Evolutionary conservation across 2,797 vertebrate genomes (phyloP).

Genomic region (Chromobotia macracanthus): DNA sequence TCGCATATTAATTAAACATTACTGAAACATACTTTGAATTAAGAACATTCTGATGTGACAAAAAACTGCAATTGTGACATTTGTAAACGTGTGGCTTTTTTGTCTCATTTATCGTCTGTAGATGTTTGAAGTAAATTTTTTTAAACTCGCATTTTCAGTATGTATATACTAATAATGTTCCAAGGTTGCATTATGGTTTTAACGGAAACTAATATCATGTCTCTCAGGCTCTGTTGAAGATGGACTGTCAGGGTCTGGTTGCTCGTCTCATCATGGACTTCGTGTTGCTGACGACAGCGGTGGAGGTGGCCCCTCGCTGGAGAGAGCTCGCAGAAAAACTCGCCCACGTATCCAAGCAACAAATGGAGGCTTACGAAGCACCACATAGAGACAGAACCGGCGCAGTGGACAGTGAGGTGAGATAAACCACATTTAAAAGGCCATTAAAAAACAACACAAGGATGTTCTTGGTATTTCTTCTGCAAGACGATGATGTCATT

Average conservation of each 20-base stretch:
- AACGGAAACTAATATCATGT: neutral
- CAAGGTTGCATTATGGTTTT: neutral
- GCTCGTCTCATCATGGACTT: constrained; percentile 91
- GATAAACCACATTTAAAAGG: neutral
- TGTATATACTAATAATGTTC: no score
- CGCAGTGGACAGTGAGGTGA: constrained; percentile 87
- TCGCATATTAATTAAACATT: neutral
- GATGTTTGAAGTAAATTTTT: neutral
- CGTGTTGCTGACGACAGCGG: constrained; percentile 90
- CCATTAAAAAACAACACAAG: neutral
- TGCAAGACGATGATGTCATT: no score
- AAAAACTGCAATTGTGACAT: no score
- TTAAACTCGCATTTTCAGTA: no score
- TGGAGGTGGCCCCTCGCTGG: constrained; percentile 95
- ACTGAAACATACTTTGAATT: neutral
- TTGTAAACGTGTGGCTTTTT: no score
- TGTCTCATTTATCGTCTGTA: no score
- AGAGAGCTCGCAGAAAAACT: constrained; percentile 93
- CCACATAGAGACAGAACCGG: constrained; percentile 89
- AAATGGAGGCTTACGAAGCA: constrained; percentile 96
- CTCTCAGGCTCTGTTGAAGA: constrained; percentile 90
- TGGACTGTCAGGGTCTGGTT: constrained; percentile 97
- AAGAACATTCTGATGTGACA: neutral
- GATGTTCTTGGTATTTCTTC: no score
- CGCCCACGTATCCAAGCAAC: constrained; percentile 88